phyloP scores from a whole-genome alignment of 2,888 invertebrate genomes.

The Spisula solida region DNA sequence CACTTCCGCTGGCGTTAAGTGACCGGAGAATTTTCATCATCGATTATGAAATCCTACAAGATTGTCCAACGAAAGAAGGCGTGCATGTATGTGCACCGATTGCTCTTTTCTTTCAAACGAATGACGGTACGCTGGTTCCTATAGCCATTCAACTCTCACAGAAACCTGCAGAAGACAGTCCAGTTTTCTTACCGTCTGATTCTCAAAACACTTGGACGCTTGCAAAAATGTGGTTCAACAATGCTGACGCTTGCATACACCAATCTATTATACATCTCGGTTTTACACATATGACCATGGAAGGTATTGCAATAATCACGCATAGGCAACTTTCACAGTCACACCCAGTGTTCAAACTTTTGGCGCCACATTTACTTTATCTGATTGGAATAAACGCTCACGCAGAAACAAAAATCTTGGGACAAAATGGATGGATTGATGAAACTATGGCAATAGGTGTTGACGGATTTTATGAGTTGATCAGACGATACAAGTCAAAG shows the following conservation, averaged over 20 bases:
- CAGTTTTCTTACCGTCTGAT: conserved; percentile 87
- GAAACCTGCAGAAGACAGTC: conserved; percentile 86
- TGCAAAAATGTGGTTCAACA: conserved; percentile 88
- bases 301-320: conserved; percentile 87
- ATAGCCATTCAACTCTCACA: conserved; percentile 88
- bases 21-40: conserved; percentile 63
- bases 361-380: conserved; percentile 88
- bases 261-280: conserved; percentile 87
- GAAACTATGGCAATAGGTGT: conserved; percentile 60
- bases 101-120: conserved; percentile 87
- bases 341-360: conserved; percentile 88
- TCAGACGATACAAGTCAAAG: conserved; percentile 57
- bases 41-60: conserved; percentile 59
- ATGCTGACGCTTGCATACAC: conserved; percentile 87
- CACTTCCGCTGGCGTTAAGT: conserved; percentile 52
- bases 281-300: conserved; percentile 88
- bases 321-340: conserved; percentile 88
- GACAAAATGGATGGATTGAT: conserved; percentile 64
- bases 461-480: conserved; percentile 56
- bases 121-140: conserved; percentile 84
- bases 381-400: conserved; percentile 88
- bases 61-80: conserved; percentile 48
- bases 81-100: conserved; percentile 85
- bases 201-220: conserved; percentile 86
- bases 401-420: conserved; percentile 68